Base-by-base conservation (phyloP, 2,113 vertebrate genomes). In the Rafetus swinhoei region DNA sequence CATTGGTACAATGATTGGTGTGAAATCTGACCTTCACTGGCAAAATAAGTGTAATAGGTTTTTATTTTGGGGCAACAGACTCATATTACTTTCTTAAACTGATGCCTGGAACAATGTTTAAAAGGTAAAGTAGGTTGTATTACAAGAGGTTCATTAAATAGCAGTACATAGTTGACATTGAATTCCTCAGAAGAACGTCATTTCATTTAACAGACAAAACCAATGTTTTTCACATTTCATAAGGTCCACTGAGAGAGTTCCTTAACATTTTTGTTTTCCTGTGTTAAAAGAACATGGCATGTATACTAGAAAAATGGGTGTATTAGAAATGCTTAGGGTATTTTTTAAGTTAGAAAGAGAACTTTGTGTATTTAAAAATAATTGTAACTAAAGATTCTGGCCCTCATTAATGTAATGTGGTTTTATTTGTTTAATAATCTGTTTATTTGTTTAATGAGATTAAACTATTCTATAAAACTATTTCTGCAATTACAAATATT, bases 401-500 rank as follows among this genome's bases (percentile, higher is more conserved):
- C 8, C n/a, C 57, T 79, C 76, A 22, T 57, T 91, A 59, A 93
- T 88, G 35, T 89, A 76, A 45, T 83, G 5, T 25, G 21, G 3
- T 87, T 59, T 90, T 52, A 27, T 52, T 62, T 88, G 25, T 86
- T 72, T 59, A 90, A 15, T 87, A 65, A 81, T 79, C 56, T 89
- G 45, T 15, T 6, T 90, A 18, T 7, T 27, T 92, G 13, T 91
- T 95, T 74, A 27, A 4, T 90, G 32, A 16, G 79, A 19, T 27
- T 56, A 32, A 74, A 88, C 19, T 54, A 56, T 56, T 72, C 11
- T 59, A 57, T n/a, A 19, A 74, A 76, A 74, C 45, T 77, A 27
- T 76, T 50, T 72, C 27, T 88, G 52, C 79, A 77, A 59, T 90
- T 95, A 89, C 84, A 91, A 90, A 88, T 9, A 83, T 89, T 91